These are phyloP conservation scores for Rhinogobius similis DNA, from an alignment of 2,113 vertebrate genomes.

Conservation along the genomic window DNA sequence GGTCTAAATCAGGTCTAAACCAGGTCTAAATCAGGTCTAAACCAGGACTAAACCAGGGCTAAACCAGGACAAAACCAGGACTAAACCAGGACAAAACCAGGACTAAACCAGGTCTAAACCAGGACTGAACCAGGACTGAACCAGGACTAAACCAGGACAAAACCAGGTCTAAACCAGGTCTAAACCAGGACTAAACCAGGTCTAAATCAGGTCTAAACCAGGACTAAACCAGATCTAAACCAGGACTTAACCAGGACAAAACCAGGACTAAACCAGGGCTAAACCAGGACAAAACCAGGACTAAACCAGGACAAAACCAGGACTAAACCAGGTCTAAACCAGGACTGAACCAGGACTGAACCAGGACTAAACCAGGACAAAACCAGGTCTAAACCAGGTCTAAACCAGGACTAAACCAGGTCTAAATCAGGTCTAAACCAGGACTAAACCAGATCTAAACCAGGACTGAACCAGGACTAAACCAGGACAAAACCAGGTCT, in stretches of 20 bases:
- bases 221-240: not conserved
- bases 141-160: not conserved
- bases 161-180: not conserved
- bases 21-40: too few relatives aligned
- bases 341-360: not conserved
- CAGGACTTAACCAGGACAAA: not conserved
- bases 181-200: not conserved
- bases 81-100: too few relatives aligned
- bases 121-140: not conserved
- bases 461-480: not conserved
- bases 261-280: not conserved
- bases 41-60: too few relatives aligned
- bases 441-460: not conserved
- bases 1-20: too few relatives aligned
- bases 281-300: not conserved
- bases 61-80: too few relatives aligned
- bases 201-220: not conserved
- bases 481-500: not conserved
- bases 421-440: not conserved
- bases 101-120: not conserved
- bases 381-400: not conserved
- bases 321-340: not conserved
- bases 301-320: not conserved
- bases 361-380: not conserved
- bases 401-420: not conserved